Percentiles rank a stretch among this genome's conserved stretches.
Conservation (phyloP, 2,113 vertebrate species). For the Agapornis roseicollis region DNA sequence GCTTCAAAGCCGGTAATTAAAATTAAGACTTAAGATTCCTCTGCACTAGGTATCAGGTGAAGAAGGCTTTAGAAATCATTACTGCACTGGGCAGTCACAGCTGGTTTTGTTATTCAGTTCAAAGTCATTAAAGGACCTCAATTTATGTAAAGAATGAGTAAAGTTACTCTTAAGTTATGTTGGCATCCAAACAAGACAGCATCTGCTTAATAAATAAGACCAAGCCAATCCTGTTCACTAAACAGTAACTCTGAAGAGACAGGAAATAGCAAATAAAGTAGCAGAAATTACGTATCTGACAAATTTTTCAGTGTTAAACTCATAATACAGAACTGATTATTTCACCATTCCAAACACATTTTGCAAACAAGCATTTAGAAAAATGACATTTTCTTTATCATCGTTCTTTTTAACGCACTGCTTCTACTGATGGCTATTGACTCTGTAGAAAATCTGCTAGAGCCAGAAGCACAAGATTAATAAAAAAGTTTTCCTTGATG, state of each 20-base stretch:
- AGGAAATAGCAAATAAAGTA: background rate
- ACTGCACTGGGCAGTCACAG: background rate
- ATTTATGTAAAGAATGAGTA: background rate
- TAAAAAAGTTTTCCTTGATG: conserved; percentile 15
- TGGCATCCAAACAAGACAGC: background rate
- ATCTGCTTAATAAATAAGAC: background rate
- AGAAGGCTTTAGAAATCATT: background rate
- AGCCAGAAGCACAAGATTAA: conserved; percentile 18
- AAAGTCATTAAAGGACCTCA: background rate
- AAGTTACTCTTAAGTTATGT: background rate
- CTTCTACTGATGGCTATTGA: background rate
- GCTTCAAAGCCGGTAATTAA: background rate
- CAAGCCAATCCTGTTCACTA: background rate
- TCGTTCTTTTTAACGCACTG: background rate
- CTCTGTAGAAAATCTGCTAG: background rate
- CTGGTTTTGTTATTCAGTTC: background rate
- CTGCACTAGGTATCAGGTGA: background rate
- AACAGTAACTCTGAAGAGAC: background rate
- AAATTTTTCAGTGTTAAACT: background rate
- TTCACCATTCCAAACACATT: background rate
- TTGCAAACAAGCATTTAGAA: background rate
- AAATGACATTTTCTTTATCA: conserved; percentile 7
- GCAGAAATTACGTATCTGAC: background rate
- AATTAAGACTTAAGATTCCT: background rate
- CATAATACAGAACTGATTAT: background rate